Evolutionary conservation across 1,140 invertebrate genomes (phyloP).

Genomic region (Hypothenemus hampei): DNA sequence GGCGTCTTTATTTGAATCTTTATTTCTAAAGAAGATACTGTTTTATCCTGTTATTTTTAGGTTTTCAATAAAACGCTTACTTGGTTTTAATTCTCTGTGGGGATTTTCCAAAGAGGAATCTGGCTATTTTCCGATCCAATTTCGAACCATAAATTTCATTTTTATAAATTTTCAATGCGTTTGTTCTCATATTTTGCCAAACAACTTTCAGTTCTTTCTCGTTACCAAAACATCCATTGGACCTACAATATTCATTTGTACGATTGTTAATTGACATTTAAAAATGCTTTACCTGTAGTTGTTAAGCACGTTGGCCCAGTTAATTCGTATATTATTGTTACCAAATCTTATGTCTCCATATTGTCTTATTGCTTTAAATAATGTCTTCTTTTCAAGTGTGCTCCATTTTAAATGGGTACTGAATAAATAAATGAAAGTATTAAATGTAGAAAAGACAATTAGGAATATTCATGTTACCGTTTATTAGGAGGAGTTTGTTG

Average conservation of each 20-base stretch:
- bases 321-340: constrained; percentile 10
- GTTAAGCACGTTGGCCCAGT: constrained; percentile 14
- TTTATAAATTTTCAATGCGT: constrained; percentile 13
- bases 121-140: constrained; percentile 19
- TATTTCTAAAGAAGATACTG: no score
- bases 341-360: constrained; percentile 12
- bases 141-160: constrained; percentile 14
- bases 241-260: not conserved
- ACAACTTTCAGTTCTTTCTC: constrained; percentile 15
- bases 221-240: constrained; percentile 16
- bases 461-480: no score
- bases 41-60: no score
- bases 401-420: constrained; percentile 1
- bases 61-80: no score
- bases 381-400: not conserved
- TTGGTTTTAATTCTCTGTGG: no score
- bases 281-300: constrained; percentile 15
- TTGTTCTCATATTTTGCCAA: constrained; percentile 18
- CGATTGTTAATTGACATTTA: not conserved
- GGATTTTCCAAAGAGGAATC: constrained; percentile 12
- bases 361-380: constrained; percentile 17
- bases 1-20: no score
- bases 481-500: not conserved
- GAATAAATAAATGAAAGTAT: not conserved
- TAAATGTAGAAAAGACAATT: no score